Conservation (phyloP, 2,113 vertebrate genomes). For the Nothocercus julius region DNA sequence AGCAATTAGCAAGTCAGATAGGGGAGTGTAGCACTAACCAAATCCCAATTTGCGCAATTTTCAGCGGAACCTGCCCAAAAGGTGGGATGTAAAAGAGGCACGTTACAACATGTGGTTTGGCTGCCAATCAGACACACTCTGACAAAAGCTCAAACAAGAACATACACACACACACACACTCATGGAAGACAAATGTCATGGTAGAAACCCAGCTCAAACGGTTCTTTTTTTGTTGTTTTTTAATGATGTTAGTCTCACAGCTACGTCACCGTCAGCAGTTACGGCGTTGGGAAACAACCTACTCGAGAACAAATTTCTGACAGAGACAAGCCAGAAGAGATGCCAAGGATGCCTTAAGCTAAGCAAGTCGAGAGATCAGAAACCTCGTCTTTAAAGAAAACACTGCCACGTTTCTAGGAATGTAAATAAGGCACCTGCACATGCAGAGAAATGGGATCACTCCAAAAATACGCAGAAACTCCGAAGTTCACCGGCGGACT, state of each 20-base stretch:
- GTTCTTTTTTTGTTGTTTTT: neutral
- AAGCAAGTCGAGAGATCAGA: conserved; percentile 41
- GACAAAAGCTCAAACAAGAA: neutral
- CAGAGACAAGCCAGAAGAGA: neutral
- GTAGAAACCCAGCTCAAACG: neutral
- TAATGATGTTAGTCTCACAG: neutral
- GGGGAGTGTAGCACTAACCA: neutral
- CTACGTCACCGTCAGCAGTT: neutral
- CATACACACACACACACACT: neutral
- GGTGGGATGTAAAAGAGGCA: neutral
- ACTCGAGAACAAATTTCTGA: conserved; percentile 17
- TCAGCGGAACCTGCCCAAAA: neutral
- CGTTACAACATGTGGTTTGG: accelerated
- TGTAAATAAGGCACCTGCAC: conserved; percentile 52
- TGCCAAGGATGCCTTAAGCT: conserved; percentile 55
- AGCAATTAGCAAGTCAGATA: neutral
- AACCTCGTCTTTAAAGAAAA: conserved; percentile 46
- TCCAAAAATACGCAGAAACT: neutral
- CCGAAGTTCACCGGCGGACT: neutral
- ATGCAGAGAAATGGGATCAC: neutral
- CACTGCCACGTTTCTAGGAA: conserved; percentile 35
- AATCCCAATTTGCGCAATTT: neutral
- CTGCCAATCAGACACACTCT: neutral
- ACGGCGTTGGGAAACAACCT: neutral
- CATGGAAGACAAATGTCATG: neutral